phyloP scores from a whole-genome alignment of 1,140 invertebrate genomes.

The Dendroctonus valens region DNA sequence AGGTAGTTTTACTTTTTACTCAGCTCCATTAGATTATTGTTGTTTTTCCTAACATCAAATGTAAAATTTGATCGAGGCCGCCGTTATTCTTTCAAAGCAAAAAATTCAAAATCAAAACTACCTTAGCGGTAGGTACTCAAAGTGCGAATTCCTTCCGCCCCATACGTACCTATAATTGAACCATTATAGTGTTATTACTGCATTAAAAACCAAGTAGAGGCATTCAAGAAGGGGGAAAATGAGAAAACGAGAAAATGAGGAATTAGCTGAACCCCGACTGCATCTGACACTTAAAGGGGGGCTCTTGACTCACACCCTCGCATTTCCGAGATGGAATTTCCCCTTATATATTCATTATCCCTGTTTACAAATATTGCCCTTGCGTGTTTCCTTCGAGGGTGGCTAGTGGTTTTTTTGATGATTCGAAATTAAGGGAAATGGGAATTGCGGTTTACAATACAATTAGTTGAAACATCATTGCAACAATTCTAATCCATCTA shows the following conservation, averaged over 20 bases:
- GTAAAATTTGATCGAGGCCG: too few species aligned
- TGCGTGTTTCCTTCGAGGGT: constrained; percentile 3
- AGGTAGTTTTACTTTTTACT: not conserved
- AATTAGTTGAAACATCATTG: too few species aligned
- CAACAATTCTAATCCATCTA: too few species aligned
- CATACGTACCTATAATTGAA: too few species aligned
- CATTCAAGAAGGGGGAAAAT: not conserved
- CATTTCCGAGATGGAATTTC: constrained; percentile 8
- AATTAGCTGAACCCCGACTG: not conserved
- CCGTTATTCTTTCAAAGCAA: too few species aligned
- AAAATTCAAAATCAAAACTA: too few species aligned
- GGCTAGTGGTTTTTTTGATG: constrained; percentile 1
- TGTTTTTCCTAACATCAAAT: too few species aligned
- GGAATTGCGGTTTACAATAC: not conserved
- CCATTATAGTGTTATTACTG: too few species aligned
- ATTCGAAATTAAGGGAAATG: not conserved
- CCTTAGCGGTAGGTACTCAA: too few species aligned
- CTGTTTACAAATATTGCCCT: constrained; percentile 5
- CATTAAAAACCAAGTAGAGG: too few species aligned
- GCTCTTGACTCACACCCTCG: constrained; percentile 2
- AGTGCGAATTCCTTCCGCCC: too few species aligned
- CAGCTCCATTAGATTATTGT: too few species aligned
- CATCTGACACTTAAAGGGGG: constrained; percentile 2
- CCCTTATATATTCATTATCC: not conserved
- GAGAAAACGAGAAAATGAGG: constrained; percentile 2